phyloP scores from a whole-genome alignment of 2,113 vertebrate species.

The Hymenochirus boettgeri region DNA sequence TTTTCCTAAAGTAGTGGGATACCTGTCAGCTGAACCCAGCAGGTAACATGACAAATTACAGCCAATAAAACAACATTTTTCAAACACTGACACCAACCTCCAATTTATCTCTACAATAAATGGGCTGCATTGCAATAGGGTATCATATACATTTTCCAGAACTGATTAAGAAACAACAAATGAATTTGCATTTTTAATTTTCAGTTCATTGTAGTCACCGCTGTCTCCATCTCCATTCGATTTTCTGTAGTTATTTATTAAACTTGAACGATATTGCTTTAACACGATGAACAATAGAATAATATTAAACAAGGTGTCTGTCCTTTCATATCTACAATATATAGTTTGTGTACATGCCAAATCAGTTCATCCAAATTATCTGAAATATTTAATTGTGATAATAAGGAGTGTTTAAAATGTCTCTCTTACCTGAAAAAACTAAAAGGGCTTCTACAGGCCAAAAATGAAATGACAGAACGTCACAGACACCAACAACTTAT shows the following conservation, averaged over 20 bases:
- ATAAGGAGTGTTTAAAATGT: too few species aligned
- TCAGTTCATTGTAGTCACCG: conserved; percentile 68
- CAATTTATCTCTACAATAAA: conserved; percentile 88
- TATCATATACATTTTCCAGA: conserved; percentile 80
- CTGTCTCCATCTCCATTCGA: conserved; percentile 21
- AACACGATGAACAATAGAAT: too few species aligned
- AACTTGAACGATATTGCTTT: neutral
- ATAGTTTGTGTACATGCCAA: too few species aligned
- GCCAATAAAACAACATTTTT: conserved; percentile 96
- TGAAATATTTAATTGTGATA: too few species aligned
- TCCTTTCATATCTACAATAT: too few species aligned
- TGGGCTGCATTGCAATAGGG: conserved; percentile 79
- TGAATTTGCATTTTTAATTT: conserved; percentile 84
- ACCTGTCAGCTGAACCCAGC: conserved; percentile 83
- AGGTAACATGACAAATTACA: conserved; percentile 88
- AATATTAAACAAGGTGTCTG: too few species aligned
- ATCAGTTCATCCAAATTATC: too few species aligned
- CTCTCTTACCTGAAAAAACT: too few species aligned
- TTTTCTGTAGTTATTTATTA: conserved; percentile 33
- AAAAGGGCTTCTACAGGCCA: too few species aligned
- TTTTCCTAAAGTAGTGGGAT: conserved; percentile 85
- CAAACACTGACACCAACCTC: conserved; percentile 85
- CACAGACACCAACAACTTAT: neutral
- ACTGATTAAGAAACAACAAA: conserved; percentile 85
- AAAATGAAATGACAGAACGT: too few species aligned